Conservation (phyloP, 2,888 invertebrate genomes). For the Tipula lateralis region DNA sequence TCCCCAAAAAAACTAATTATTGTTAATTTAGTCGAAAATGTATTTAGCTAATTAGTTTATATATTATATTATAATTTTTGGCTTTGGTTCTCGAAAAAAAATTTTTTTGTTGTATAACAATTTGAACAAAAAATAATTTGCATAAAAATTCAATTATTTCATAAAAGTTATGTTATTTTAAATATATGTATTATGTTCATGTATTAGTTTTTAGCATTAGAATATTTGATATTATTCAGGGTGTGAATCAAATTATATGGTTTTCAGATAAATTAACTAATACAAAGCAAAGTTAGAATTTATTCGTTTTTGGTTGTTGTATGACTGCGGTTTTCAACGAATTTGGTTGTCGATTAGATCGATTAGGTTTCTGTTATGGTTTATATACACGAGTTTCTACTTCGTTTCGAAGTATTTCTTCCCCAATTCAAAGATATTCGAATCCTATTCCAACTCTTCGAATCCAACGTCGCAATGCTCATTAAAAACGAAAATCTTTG, state of each 20-base stretch:
- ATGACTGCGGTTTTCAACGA: not conserved
- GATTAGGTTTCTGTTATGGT: no score
- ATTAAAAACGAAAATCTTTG: no score
- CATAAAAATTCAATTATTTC: conserved; percentile 14
- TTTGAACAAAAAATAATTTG: not conserved
- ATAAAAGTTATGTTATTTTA: conserved; percentile 1
- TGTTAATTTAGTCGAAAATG: conserved; percentile 15
- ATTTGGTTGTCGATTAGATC: not conserved
- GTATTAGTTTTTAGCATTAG: not conserved
- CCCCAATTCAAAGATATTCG: no score
- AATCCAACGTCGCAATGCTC: no score
- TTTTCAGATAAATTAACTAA: not conserved
- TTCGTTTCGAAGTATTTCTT: no score
- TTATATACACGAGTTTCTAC: no score
- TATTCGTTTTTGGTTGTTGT: not conserved
- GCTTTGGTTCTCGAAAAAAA: not conserved
- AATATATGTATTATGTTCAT: not conserved
- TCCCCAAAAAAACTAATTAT: not conserved
- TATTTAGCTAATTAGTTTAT: conserved; percentile 5
- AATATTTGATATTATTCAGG: not conserved
- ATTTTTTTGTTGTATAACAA: not conserved
- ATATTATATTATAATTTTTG: not conserved
- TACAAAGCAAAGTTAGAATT: not conserved
- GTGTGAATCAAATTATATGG: conserved; percentile 19
- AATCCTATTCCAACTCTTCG: no score